Evolutionary conservation across 2,797 vertebrate genomes (phyloP).

Genomic region (Mus spretus): DNA sequence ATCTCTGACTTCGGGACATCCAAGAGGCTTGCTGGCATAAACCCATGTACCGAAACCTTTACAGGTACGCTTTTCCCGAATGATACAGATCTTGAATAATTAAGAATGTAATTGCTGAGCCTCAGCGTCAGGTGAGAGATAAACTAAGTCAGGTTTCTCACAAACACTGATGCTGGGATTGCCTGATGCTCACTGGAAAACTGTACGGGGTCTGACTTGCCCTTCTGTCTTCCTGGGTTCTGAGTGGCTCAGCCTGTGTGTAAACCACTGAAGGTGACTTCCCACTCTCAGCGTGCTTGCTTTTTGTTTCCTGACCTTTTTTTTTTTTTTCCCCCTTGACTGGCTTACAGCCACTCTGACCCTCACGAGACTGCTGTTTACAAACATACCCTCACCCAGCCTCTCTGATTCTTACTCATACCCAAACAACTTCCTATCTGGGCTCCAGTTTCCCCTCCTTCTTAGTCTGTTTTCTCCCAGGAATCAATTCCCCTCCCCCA

Average conservation of each 20-base stretch:
- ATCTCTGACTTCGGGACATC: constrained; percentile 99
- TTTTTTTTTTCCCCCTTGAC: constrained; percentile 51
- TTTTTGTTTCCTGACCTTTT: constrained; percentile 28
- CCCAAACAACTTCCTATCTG: constrained; percentile 72
- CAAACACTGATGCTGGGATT: not conserved
- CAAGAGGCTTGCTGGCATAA: constrained; percentile 98
- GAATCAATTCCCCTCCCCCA: constrained; percentile 33
- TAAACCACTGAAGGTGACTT: not conserved
- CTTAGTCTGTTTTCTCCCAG: constrained; percentile 71
- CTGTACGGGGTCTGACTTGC: not conserved
- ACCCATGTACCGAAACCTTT: constrained; percentile 99
- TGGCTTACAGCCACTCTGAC: constrained; percentile 48
- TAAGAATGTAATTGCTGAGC: constrained; percentile 63
- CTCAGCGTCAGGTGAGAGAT: constrained; percentile 42
- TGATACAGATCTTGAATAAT: constrained; percentile 66
- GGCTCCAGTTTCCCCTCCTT: constrained; percentile 53
- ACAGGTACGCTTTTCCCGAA: constrained; percentile 92
- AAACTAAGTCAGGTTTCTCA: constrained; percentile 28
- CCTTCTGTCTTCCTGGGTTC: constrained; percentile 25
- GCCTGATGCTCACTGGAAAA: constrained; percentile 31
- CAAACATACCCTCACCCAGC: constrained; percentile 22
- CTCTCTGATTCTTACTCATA: constrained; percentile 74
- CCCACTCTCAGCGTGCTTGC: constrained; percentile 11
- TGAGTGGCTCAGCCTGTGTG: constrained; percentile 9
- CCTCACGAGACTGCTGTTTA: not conserved